Base-by-base conservation (phyloP, 2,113 vertebrate genomes). In the Thalassarche chlororhynchos region DNA sequence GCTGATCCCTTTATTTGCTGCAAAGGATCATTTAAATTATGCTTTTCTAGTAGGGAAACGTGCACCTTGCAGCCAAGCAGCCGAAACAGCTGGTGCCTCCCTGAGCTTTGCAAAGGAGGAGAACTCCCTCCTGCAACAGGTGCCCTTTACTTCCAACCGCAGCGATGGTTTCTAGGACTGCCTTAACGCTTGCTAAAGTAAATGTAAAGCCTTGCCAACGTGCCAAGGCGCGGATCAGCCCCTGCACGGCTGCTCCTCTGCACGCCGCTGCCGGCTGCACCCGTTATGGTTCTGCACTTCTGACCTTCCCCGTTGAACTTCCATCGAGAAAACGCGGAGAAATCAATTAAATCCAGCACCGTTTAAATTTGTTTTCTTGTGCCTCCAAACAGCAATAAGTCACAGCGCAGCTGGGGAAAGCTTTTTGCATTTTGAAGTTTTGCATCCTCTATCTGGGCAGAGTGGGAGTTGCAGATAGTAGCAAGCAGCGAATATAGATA, bases 381-480 rank as follows among this genome's bases (percentile, higher is more conserved):
- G 3, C 25, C 42, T 88, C 28, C 58, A 18, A 54, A 32, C 23
- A 47, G 57, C 44, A 19, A 0, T 13, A 42, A 71, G 34, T 44
- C 0, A 1, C 1, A 11, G 71, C 2, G 0, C 19, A 17, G 68
- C 49, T 51, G 66, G 52, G 51, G 55, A 52, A 47, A 83, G 52
- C 49, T 69, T 64, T 82, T 32, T 64, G 76, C 6, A 0, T 42
- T 71, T 54, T 8, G 75, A 20, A 64, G 89, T 70, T 90, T 66
- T 42, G 40, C 8, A 3, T 79, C 47, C 32, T 12, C 17, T n/a
- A 3, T 3, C 31, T n/a, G 80, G 55, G 10, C 6, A 14, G 55
- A 29, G 58, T 3, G 54, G 77, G 77, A 72, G 29, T 6, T 32
- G 66, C 6, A 14, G 74, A 4, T 1, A 24, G 47, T 5, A n/a